Conservation (phyloP, 2,888 invertebrate genomes). For the Chorisops tibialis region DNA sequence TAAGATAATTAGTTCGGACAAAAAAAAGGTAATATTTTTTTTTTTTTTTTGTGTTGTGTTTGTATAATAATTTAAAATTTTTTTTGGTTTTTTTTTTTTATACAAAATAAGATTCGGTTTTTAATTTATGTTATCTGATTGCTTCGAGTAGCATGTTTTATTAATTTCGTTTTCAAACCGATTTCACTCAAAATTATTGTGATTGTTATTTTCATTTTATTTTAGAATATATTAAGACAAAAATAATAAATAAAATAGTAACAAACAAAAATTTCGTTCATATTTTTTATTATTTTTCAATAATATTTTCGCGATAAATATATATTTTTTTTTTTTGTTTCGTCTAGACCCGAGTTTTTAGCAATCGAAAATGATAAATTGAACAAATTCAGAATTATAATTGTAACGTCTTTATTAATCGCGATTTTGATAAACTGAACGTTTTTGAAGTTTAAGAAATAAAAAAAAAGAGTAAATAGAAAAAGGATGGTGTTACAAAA, state of each 20-base stretch:
- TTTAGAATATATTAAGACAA: not conserved
- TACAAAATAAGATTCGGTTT: slow-evolving; percentile 20
- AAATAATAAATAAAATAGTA: slow-evolving; percentile 32
- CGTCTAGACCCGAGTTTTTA: too few relatives aligned
- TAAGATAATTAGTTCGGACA: slow-evolving; percentile 55
- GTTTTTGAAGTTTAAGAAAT: too few relatives aligned
- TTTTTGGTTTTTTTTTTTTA: slow-evolving; percentile 36
- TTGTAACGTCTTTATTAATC: too few relatives aligned
- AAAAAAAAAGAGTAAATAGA: not conserved
- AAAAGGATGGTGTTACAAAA: not conserved
- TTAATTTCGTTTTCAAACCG: slow-evolving; percentile 18
- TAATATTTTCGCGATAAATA: not conserved
- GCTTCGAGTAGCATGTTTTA: slow-evolving; percentile 26
- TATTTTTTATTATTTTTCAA: slow-evolving; percentile 9
- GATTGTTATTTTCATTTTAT: slow-evolving; percentile 1
- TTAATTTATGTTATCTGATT: not conserved
- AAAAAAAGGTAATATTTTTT: slow-evolving; percentile 40
- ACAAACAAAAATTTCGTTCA: slow-evolving; percentile 34
- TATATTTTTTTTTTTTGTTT: not conserved
- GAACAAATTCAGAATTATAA: too few relatives aligned
- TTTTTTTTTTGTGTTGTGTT: slow-evolving; percentile 39
- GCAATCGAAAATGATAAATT: too few relatives aligned
- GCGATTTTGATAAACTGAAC: too few relatives aligned
- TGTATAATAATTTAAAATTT: slow-evolving; percentile 36
- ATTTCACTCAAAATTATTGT: slow-evolving; percentile 11